Conservation (phyloP, 2,113 vertebrate species). For the Vidua chalybeata region DNA sequence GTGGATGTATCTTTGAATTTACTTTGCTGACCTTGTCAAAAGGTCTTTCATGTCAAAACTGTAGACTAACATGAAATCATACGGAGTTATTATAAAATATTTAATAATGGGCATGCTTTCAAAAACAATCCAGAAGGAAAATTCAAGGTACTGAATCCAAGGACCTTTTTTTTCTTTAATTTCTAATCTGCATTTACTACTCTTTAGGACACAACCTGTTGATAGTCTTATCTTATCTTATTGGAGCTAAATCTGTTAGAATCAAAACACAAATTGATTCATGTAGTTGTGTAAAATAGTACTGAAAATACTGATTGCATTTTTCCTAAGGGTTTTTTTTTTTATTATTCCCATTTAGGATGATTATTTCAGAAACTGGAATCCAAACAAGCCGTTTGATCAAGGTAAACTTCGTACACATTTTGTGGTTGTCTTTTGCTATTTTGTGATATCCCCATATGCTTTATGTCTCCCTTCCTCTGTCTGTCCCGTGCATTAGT, state of each 20-base stretch:
- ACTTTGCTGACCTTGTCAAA: not conserved
- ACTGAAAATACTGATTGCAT: not conserved
- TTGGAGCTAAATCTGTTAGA: not conserved
- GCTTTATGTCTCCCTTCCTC: not conserved
- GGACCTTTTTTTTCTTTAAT: not conserved
- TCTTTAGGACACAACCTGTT: not conserved
- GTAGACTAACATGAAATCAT: not conserved
- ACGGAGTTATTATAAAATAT: not conserved
- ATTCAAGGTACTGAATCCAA: not conserved
- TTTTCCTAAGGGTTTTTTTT: constrained; percentile 42
- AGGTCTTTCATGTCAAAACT: not conserved
- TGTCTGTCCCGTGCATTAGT: not conserved
- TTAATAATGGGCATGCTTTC: not conserved
- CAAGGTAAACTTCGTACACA: constrained; percentile 73
- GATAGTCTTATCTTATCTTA: not conserved
- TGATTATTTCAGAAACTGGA: constrained; percentile 87
- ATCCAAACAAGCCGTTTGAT: constrained; percentile 83
- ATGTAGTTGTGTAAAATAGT: not conserved
- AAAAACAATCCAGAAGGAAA: not conserved
- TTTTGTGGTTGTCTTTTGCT: not conserved
- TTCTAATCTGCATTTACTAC: not conserved
- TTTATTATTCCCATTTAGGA: constrained; percentile 65
- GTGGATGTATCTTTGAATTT: not conserved
- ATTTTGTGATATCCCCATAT: not conserved
- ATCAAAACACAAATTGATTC: not conserved